These are phyloP conservation scores for Theonella swinhoei DNA, from an alignment of 37 sponge, comb jelly and placozoan genomes.

Conservation along the genomic window DNA sequence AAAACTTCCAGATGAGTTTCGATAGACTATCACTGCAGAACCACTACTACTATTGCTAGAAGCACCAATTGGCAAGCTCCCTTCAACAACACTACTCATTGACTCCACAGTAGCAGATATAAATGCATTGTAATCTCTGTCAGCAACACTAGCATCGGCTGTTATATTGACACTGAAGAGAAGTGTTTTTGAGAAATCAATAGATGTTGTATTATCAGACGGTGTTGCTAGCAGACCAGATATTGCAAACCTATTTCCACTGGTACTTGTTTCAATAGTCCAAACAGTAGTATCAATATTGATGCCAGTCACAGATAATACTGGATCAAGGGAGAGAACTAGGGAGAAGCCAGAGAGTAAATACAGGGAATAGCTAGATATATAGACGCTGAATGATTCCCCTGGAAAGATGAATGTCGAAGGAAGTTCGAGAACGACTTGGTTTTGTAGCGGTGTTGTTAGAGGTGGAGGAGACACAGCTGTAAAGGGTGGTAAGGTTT, in stretches of 20 bases:
- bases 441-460: conserved; percentile 3
- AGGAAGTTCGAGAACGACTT: conserved; percentile 47
- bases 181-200: neutral
- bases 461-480: neutral
- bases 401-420: conserved; percentile 39
- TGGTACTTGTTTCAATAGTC: conserved; percentile 23
- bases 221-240: conserved; percentile 27
- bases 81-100: conserved; percentile 48
- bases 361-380: conserved; percentile 42
- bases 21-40: neutral
- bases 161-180: conserved; percentile 28
- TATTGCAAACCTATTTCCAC: conserved; percentile 19
- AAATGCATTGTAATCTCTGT: neutral
- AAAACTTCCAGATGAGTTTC: neutral
- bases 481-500: conserved; percentile 8
- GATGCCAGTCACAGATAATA: neutral
- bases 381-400: conserved; percentile 31
- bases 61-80: conserved; percentile 14
- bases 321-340: neutral
- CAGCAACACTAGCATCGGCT: neutral
- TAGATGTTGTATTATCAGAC: neutral
- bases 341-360: conserved; percentile 45
- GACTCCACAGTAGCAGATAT: conserved; percentile 41
- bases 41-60: neutral
- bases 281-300: conserved; percentile 16